Conservation (phyloP, 2,888 invertebrate species). For the Magallana nippona region DNA sequence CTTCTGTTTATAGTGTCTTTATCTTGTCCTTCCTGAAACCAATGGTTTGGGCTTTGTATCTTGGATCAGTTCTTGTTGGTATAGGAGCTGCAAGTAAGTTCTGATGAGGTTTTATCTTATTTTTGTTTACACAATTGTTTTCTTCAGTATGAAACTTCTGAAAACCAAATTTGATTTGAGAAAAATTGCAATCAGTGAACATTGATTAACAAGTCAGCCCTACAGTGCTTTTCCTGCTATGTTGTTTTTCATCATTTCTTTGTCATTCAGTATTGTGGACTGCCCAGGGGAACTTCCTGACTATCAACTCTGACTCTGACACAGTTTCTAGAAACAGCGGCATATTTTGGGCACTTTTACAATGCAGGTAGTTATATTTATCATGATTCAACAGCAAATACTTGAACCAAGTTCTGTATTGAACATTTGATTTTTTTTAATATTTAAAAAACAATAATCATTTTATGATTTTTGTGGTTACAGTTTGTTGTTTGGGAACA, state of each 20-base stretch:
- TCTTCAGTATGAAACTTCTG: too few species aligned
- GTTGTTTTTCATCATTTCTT: neutral
- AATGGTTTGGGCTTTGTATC: slow-evolving; percentile 90
- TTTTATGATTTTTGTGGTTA: slow-evolving; percentile 73
- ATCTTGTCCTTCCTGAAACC: slow-evolving; percentile 93
- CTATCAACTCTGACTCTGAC: slow-evolving; percentile 91
- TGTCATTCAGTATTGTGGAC: slow-evolving; percentile 90
- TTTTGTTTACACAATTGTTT: neutral
- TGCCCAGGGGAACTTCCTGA: slow-evolving; percentile 93
- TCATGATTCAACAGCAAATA: too few species aligned
- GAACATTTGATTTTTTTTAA: neutral
- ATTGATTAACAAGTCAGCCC: neutral
- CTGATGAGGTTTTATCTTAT: neutral
- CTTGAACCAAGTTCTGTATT: too few species aligned
- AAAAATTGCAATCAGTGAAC: too few species aligned
- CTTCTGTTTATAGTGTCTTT: slow-evolving; percentile 86
- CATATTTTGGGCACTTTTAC: slow-evolving; percentile 97
- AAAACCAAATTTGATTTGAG: too few species aligned
- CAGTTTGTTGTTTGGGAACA: slow-evolving; percentile 96
- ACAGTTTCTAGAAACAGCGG: slow-evolving; percentile 97
- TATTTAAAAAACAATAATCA: too few species aligned
- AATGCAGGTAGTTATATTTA: slow-evolving; percentile 86
- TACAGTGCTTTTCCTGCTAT: too few species aligned
- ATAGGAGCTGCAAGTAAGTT: slow-evolving; percentile 88
- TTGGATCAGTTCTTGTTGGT: slow-evolving; percentile 91